These are phyloP conservation scores for Apogon hyalosoma DNA, from an alignment of 2,797 vertebrate genomes.

Conservation along the genomic window DNA sequence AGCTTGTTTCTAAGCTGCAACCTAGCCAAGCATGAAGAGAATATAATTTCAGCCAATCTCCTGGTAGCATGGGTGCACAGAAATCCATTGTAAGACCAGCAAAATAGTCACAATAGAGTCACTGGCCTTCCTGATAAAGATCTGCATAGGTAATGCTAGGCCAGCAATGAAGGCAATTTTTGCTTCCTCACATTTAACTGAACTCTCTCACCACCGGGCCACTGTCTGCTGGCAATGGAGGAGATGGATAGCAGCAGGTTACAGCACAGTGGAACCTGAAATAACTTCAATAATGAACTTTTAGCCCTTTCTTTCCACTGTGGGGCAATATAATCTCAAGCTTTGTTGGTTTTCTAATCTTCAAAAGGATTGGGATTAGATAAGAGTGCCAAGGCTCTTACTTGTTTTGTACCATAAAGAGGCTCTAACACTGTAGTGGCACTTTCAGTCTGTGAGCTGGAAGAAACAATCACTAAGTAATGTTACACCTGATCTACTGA, in stretches of 20 bases:
- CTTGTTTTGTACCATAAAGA: conserved; percentile 16
- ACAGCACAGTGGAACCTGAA: conserved; percentile 68
- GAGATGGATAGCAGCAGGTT: conserved; percentile 81
- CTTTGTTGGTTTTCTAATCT: conserved; percentile 75
- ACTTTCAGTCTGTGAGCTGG: conserved; percentile 2
- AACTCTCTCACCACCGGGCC: conserved; percentile 72
- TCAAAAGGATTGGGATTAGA: conserved; percentile 40
- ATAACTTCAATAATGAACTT: conserved; percentile 76
- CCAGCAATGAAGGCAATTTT: conserved; percentile 85
- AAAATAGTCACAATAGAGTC: conserved; percentile 87
- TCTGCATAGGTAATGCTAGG: conserved; percentile 87
- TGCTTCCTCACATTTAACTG: conserved; percentile 75
- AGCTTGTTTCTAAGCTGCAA: conserved; percentile 92
- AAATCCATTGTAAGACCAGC: conserved; percentile 85
- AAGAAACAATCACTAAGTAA: not conserved
- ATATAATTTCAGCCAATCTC: conserved; percentile 98
- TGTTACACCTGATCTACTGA: not conserved
- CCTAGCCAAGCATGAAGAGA: conserved; percentile 95
- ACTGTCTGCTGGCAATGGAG: conserved; percentile 78
- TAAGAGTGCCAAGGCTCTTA: conserved; percentile 28
- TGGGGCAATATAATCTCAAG: conserved; percentile 68
- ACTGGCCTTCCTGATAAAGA: conserved; percentile 84
- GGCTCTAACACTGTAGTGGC: conserved; percentile 3
- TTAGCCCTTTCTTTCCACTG: conserved; percentile 71
- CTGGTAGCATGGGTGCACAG: conserved; percentile 84